phyloP scores from a whole-genome alignment of 1,140 invertebrate genomes.

The Luehdorfia chinensis region DNA sequence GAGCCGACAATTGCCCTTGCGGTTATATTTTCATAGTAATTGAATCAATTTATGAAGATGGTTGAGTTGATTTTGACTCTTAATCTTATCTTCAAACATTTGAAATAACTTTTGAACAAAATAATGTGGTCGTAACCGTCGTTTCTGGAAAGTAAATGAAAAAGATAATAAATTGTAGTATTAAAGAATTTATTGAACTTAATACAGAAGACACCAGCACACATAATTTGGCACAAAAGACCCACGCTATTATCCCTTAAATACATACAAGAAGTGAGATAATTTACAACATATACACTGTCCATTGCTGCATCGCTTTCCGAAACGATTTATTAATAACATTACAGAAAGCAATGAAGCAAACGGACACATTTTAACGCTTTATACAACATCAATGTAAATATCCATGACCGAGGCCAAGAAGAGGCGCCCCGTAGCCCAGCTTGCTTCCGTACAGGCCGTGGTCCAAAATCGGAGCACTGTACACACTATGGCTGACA shows the following conservation, averaged over 20 bases:
- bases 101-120: too few species aligned
- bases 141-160: too few species aligned
- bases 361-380: neutral
- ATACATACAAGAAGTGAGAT: constrained; percentile 5
- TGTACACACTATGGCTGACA: constrained; percentile 27
- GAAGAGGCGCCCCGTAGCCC: constrained; percentile 26
- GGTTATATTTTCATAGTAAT: too few species aligned
- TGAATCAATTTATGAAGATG: too few species aligned
- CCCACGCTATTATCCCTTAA: constrained; percentile 3
- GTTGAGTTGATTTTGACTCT: too few species aligned
- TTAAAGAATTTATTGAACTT: constrained; percentile 10
- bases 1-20: too few species aligned
- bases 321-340: too few species aligned
- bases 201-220: neutral
- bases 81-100: too few species aligned
- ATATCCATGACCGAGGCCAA: constrained; percentile 40
- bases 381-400: constrained; percentile 28
- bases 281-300: constrained; percentile 6
- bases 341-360: too few species aligned
- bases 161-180: neutral
- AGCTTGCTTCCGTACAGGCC: constrained; percentile 38
- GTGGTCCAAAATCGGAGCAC: constrained; percentile 29
- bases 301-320: neutral
- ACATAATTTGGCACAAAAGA: constrained; percentile 12
- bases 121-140: too few species aligned